These are phyloP conservation scores for Notothenia coriiceps DNA, from an alignment of 2,113 vertebrate genomes.

Conservation along the genomic window DNA sequence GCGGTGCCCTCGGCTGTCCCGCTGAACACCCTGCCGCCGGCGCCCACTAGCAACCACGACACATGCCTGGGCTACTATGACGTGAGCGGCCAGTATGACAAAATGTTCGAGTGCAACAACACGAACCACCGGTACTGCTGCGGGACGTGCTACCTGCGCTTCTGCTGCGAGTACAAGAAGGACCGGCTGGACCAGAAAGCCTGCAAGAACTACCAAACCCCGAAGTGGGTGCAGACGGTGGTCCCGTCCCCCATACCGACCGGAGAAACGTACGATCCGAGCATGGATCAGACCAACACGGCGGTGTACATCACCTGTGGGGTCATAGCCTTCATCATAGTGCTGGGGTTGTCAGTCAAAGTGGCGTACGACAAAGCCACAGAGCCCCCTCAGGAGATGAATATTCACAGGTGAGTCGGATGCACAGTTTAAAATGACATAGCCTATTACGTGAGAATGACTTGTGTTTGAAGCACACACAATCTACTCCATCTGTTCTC, in stretches of 20 bases:
- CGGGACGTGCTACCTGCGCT: constrained; percentile 97
- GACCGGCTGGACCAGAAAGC: constrained; percentile 94
- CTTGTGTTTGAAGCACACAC: neutral
- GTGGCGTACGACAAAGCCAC: constrained; percentile 98
- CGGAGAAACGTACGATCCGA: constrained; percentile 91
- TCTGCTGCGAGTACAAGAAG: constrained; percentile 97
- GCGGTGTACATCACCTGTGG: constrained; percentile 98
- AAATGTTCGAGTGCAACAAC: constrained; percentile 98
- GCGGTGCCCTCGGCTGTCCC: constrained; percentile 66
- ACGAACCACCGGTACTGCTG: constrained; percentile 98
- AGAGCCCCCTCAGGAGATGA: constrained; percentile 98
- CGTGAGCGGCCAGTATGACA: constrained; percentile 98
- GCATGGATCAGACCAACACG: constrained; percentile 96
- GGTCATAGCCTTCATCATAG: constrained; percentile 96
- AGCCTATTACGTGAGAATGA: neutral
- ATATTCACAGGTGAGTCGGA: constrained; percentile 95
- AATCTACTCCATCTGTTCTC: neutral
- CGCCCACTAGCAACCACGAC: constrained; percentile 85
- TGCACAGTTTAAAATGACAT: neutral
- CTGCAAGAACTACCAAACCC: constrained; percentile 93
- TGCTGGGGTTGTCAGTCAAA: constrained; percentile 95
- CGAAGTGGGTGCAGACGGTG: constrained; percentile 90
- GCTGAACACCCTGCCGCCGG: constrained; percentile 73
- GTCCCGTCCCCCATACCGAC: constrained; percentile 85
- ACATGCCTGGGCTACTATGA: constrained; percentile 97